Conservation (phyloP, 2,888 invertebrate genomes). For the Ormyrus labotus region DNA sequence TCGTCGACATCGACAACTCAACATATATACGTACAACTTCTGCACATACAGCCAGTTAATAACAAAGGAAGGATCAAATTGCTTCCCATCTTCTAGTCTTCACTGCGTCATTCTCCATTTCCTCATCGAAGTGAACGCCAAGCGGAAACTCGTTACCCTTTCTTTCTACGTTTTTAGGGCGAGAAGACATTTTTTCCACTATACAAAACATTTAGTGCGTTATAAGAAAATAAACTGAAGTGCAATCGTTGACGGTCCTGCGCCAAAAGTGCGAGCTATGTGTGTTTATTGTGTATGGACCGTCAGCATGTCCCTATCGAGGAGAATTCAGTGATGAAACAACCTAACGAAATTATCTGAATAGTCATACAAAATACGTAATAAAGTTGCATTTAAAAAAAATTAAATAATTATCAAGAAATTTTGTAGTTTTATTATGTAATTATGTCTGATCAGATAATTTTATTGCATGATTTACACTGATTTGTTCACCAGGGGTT, state of each 20-base stretch:
- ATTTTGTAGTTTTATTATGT: too few relatives aligned
- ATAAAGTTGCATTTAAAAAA: too few relatives aligned
- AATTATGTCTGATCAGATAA: background rate
- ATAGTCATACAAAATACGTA: too few relatives aligned
- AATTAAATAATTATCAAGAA: too few relatives aligned
- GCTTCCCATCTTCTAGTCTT: slow-evolving; percentile 45
- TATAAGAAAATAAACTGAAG: slow-evolving; percentile 10
- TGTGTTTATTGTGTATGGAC: too few relatives aligned
- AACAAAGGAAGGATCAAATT: slow-evolving; percentile 28
- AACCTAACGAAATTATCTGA: too few relatives aligned
- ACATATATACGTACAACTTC: slow-evolving; percentile 25
- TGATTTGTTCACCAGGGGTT: background rate
- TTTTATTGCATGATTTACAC: slow-evolving; percentile 9
- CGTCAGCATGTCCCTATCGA: background rate
- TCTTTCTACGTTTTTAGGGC: background rate
- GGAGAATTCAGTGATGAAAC: too few relatives aligned
- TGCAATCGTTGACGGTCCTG: slow-evolving; percentile 18
- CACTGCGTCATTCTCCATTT: slow-evolving; percentile 10
- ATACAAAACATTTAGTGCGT: background rate
- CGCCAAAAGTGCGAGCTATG: background rate
- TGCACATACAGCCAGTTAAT: background rate
- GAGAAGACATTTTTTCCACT: slow-evolving; percentile 14
- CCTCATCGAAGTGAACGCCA: slow-evolving; percentile 2
- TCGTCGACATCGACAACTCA: background rate
- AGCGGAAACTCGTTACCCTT: slow-evolving; percentile 4